Percentiles rank a stretch among this genome's conserved stretches.
Evolutionary conservation across 2,888 invertebrate genomes (phyloP).

Genomic region (Hipparchia semele): DNA sequence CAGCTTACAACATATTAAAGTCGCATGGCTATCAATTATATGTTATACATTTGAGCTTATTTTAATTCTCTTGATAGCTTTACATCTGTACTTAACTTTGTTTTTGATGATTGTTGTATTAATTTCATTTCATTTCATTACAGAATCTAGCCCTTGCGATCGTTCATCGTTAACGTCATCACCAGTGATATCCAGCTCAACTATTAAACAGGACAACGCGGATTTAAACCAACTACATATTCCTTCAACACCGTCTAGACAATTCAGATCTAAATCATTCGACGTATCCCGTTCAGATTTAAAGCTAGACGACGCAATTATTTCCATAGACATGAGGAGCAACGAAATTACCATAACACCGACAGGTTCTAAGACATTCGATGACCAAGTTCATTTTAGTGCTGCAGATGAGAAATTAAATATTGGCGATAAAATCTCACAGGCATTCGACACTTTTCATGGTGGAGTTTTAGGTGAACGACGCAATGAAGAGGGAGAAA

Average conservation of each 20-base stretch:
- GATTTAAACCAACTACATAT: conserved; percentile 69
- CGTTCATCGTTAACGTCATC: conserved; percentile 71
- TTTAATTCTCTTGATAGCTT: conserved; percentile 32
- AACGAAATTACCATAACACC: conserved; percentile 75
- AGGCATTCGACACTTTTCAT: conserved; percentile 70
- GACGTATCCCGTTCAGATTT: conserved; percentile 74
- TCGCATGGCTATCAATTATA: conserved; percentile 20
- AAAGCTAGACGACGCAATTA: conserved; percentile 67
- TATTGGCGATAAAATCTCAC: conserved; percentile 65
- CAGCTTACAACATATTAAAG: neutral
- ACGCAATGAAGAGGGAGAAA: conserved; percentile 47
- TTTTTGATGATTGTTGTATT: conserved; percentile 48
- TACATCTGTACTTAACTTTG: neutral
- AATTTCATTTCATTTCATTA: conserved; percentile 30
- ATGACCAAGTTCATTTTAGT: conserved; percentile 54
- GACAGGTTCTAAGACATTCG: conserved; percentile 60
- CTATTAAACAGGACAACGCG: conserved; percentile 59
- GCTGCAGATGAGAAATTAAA: conserved; percentile 67
- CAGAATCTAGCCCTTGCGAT: conserved; percentile 77
- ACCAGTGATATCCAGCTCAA: conserved; percentile 64
- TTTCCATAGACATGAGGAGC: conserved; percentile 71
- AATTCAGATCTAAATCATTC: conserved; percentile 81
- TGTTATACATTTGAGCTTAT: conserved; percentile 40
- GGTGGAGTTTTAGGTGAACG: conserved; percentile 54
- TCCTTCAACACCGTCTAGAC: conserved; percentile 67